Evolutionary conservation across 1,140 invertebrate genomes (phyloP), one percentile per base, ranked within the genome.

Genomic region (Trialeurodes vaporariorum): DNA sequence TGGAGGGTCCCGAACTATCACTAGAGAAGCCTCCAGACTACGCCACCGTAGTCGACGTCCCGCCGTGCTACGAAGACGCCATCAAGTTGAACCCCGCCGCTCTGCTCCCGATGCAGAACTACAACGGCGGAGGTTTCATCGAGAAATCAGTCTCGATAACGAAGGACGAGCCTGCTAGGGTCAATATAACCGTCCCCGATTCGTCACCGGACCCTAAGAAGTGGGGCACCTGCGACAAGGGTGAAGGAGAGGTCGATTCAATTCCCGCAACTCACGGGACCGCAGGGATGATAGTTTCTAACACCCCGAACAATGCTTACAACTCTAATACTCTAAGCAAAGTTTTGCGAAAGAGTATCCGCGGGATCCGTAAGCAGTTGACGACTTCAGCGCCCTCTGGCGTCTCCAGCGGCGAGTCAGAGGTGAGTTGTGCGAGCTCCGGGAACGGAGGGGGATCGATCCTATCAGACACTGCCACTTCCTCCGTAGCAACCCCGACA

Each of bases 21-120:
- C 76, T 79, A 27, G 85, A 86, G 70, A 89, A 89, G 73, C 86
- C 87, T 25, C 87, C 87, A 25, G 87, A 88, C 73, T 89, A 89
- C 75, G 86, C 88, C 70, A 81, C 84, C 0, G 85, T 88, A 26
- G 83, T 84, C 1, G 85, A 85, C 22, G 63, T 70, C 22, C 86
- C 86, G 58, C 87, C 87, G 0, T 86, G 84, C 26, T 89, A 89
- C 73, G 86, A 88, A 69, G 86, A 88, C 71, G 87, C 87, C 17
- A 87, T 89, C 71, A 87, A 87, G 75, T 76, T 89, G 66, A 84
- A 84, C 77, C 86, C 87, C 27, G 79, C 80, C 63, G 78, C 67
- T 21, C 67, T 71, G 1, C 60, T 71, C 22, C 59, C 62, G 5
- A 21, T 21, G 17, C 25, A 34, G 25, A 65, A 65, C 22, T 25